Conservation (phyloP, 53 echinoderm and acorn worm species). For the Temnopleurus reevesii region DNA sequence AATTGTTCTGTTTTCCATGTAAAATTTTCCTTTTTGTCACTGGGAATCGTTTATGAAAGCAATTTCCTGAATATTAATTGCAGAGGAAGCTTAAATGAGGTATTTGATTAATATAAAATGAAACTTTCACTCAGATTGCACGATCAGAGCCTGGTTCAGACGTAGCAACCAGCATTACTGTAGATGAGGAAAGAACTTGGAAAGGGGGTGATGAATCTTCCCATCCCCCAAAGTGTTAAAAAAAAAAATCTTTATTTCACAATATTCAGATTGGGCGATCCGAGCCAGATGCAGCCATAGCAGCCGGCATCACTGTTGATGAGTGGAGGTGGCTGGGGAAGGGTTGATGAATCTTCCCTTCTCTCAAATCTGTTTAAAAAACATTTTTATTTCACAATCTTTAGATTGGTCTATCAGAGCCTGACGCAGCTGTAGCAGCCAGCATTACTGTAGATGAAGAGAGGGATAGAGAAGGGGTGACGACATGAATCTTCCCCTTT, state of each 20-base stretch:
- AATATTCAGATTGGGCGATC: slow-evolving; percentile 59
- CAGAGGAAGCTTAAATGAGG: too few relatives aligned
- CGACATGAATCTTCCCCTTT: background rate
- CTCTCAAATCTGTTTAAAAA: slow-evolving; percentile 70
- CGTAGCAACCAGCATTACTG: slow-evolving; percentile 76
- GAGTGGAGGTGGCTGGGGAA: slow-evolving; percentile 13
- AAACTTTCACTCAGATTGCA: slow-evolving; percentile 66
- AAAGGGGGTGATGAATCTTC: background rate
- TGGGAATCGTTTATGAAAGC: too few relatives aligned
- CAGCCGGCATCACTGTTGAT: slow-evolving; percentile 76
- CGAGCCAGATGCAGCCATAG: slow-evolving; percentile 82
- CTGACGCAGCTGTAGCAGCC: slow-evolving; percentile 80
- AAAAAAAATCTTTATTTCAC: too few relatives aligned
- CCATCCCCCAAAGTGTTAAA: slow-evolving; percentile 38
- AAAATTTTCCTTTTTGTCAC: too few relatives aligned
- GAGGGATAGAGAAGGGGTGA: background rate
- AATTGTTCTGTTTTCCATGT: too few relatives aligned
- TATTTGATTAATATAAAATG: too few relatives aligned
- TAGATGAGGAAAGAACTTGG: slow-evolving; percentile 47
- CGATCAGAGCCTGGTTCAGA: slow-evolving; percentile 79
- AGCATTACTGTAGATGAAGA: slow-evolving; percentile 71
- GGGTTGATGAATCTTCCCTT: background rate
- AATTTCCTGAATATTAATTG: too few relatives aligned
- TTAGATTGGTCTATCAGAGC: slow-evolving; percentile 73
- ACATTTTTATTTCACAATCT: slow-evolving; percentile 22